Percentiles rank a stretch among this genome's conserved stretches.
These are phyloP conservation scores for Sclerodermus sp. DNA, from an alignment of 2,888 invertebrate species.

Conservation along the genomic window DNA sequence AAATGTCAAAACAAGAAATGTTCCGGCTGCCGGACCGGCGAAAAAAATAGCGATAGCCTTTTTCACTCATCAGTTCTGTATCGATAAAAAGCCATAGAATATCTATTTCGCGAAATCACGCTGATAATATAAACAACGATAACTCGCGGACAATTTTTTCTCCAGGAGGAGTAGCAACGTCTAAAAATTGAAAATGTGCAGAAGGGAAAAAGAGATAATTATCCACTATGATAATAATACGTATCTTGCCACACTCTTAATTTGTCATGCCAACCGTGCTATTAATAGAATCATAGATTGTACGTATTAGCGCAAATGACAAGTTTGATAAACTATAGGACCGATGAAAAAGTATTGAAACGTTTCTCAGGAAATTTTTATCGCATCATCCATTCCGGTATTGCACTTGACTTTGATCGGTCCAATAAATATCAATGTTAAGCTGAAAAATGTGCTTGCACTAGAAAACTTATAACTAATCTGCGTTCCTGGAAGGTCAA, in stretches of 20 bases:
- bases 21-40: neutral
- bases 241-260: no score
- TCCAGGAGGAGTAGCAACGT: no score
- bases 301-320: no score
- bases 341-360: no score
- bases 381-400: neutral
- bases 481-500: conserved; percentile 25
- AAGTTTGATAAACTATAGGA: no score
- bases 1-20: conserved; percentile 23
- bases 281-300: no score
- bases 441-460: conserved; percentile 5
- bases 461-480: conserved; percentile 10
- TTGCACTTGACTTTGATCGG: conserved; percentile 23
- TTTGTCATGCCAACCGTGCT: no score
- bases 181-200: no score
- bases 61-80: conserved; percentile 5
- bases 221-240: no score
- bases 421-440: conserved; percentile 3
- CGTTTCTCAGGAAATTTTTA: neutral
- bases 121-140: conserved; percentile 22
- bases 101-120: conserved; percentile 9
- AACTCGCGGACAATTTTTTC: neutral
- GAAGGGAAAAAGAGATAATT: no score
- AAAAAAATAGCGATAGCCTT: conserved; percentile 7
- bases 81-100: conserved; percentile 14